Conservation (phyloP, 2,113 vertebrate species). For the Chascanopsetta lugubris region DNA sequence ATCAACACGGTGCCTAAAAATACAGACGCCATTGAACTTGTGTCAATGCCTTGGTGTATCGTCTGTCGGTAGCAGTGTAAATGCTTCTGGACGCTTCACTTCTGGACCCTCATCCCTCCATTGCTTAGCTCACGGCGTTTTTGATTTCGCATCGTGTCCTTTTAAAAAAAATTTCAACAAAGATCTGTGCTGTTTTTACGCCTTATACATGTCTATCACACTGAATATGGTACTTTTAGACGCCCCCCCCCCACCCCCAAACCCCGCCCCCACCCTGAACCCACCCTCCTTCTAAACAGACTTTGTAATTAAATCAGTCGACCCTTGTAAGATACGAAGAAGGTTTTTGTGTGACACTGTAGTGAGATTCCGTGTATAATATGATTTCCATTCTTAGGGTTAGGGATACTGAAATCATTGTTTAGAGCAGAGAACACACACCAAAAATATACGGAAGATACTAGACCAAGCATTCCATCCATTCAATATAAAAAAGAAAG, state of each 20-base stretch:
- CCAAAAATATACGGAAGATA: constrained; percentile 66
- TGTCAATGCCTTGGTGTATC: constrained; percentile 80
- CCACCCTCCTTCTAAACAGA: constrained; percentile 59
- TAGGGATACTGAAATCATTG: constrained; percentile 57
- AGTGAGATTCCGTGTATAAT: constrained; percentile 72
- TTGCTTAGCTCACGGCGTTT: constrained; percentile 69
- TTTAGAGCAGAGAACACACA: constrained; percentile 73
- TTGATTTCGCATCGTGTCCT: constrained; percentile 50
- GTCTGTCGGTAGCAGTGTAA: constrained; percentile 76
- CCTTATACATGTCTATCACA: constrained; percentile 77
- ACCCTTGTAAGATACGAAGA: constrained; percentile 76
- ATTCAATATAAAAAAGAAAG: constrained; percentile 40
- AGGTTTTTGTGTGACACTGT: constrained; percentile 79
- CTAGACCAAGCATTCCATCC: constrained; percentile 58
- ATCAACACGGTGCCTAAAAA: constrained; percentile 99
- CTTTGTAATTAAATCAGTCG: constrained; percentile 70
- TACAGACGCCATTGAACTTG: constrained; percentile 91
- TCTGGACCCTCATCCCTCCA: constrained; percentile 51
- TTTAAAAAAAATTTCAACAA: constrained; percentile 63
- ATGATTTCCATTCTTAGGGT: constrained; percentile 66
- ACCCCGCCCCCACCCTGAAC: constrained; percentile 22
- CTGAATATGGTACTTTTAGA: constrained; percentile 72
- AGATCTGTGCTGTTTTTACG: constrained; percentile 73
- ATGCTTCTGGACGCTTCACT: constrained; percentile 69
- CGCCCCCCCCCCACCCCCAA: constrained; percentile 30